phyloP scores from a whole-genome alignment of 2,113 vertebrate genomes.

The Leptodactylus fuscus region DNA sequence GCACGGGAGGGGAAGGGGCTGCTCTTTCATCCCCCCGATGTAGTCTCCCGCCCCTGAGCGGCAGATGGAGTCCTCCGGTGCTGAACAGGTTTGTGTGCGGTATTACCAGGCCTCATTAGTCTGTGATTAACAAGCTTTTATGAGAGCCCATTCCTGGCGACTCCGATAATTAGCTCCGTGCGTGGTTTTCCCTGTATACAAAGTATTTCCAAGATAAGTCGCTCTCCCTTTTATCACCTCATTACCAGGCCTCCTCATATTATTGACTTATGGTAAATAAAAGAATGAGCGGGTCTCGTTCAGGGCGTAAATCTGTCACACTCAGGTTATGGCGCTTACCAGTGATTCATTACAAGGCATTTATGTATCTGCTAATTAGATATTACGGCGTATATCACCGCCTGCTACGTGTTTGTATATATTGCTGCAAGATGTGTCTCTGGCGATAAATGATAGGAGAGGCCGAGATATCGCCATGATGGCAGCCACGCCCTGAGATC shows the following conservation, averaged over 20 bases:
- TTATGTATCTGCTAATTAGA: constrained; percentile 49
- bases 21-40: not conserved
- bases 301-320: constrained; percentile 40
- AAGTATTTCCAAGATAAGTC: constrained; percentile 48
- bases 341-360: constrained; percentile 46
- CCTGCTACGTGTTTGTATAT: not conserved
- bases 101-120: constrained; percentile 20
- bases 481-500: not conserved
- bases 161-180: constrained; percentile 43
- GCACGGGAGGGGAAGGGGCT: not conserved
- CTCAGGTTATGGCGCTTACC: constrained; percentile 21
- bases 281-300: constrained; percentile 1
- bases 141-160: not conserved
- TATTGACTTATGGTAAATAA: constrained; percentile 53
- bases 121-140: constrained; percentile 52
- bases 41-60: not conserved
- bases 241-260: constrained; percentile 39
- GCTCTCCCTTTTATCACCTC: constrained; percentile 54
- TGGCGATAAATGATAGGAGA: not conserved
- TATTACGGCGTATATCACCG: constrained; percentile 14
- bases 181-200: constrained; percentile 33
- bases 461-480: too few species aligned
- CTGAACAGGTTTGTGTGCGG: not conserved
- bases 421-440: not conserved
- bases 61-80: not conserved